Conservation (phyloP, 2,113 vertebrate genomes). For the Panurus biarmicus region DNA sequence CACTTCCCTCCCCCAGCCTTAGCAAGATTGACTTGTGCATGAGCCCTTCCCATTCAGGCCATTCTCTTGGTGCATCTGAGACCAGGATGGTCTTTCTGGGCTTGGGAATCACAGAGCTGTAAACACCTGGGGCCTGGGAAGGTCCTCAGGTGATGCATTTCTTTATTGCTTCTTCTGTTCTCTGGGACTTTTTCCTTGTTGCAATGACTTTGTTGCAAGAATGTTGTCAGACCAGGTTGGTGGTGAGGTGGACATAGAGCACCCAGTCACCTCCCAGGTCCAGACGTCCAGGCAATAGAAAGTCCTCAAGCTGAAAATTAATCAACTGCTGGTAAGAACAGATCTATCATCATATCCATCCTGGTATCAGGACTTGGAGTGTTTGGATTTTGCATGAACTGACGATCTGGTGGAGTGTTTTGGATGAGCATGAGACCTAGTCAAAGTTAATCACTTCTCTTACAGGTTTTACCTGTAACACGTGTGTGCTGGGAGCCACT, state of each 20-base stretch:
- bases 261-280: background rate
- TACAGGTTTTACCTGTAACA: background rate
- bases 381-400: background rate
- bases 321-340: background rate
- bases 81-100: background rate
- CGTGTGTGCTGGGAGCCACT: background rate
- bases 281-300: background rate
- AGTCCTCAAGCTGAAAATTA: background rate
- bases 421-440: background rate
- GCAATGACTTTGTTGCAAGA: slow-evolving; percentile 1
- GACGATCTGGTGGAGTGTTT: background rate
- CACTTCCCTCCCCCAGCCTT: background rate
- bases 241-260: background rate
- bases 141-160: background rate
- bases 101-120: background rate
- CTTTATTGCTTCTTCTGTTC: background rate
- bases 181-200: background rate
- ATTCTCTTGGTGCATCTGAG: background rate
- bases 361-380: background rate
- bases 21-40: background rate
- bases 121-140: background rate
- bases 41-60: background rate
- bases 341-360: background rate
- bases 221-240: slow-evolving; percentile 3
- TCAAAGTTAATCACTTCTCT: background rate